Percentiles rank a stretch among this genome's conserved stretches.
Conservation (phyloP, 2,797 vertebrate genomes). For the Tragopan temminckii region DNA sequence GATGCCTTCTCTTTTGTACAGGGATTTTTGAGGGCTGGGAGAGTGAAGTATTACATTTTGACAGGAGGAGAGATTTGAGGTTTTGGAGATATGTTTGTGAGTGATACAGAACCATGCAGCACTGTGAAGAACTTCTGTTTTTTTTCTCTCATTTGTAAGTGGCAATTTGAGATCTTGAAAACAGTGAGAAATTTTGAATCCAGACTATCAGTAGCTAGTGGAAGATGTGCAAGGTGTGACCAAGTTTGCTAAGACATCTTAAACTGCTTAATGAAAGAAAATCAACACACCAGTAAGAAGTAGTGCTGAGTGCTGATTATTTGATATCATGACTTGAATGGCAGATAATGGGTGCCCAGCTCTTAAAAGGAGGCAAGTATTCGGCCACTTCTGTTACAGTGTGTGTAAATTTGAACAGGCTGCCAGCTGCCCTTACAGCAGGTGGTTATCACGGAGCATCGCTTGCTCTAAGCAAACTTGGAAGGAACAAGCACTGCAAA, state of each 20-base stretch:
- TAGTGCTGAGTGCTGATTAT: neutral
- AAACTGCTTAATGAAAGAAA: neutral
- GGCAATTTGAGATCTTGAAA: neutral
- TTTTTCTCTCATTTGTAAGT: neutral
- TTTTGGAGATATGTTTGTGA: neutral
- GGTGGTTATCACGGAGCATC: neutral
- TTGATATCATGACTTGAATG: neutral
- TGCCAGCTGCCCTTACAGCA: neutral
- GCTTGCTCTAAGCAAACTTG: neutral
- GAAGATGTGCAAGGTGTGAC: neutral
- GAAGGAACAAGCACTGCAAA: neutral
- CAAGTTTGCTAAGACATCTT: neutral
- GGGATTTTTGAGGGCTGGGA: neutral
- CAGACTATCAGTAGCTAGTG: accelerated
- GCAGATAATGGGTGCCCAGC: neutral
- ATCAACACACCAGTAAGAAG: neutral
- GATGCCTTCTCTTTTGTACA: neutral
- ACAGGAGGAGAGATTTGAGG: neutral
- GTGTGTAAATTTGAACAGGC: neutral
- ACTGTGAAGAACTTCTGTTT: neutral
- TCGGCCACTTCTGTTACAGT: neutral
- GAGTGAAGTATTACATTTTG: neutral
- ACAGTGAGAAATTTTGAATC: neutral
- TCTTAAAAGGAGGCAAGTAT: neutral
- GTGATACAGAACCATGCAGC: neutral